phyloP scores from a whole-genome alignment of 2,113 vertebrate genomes.

The Nipponia nippon region DNA sequence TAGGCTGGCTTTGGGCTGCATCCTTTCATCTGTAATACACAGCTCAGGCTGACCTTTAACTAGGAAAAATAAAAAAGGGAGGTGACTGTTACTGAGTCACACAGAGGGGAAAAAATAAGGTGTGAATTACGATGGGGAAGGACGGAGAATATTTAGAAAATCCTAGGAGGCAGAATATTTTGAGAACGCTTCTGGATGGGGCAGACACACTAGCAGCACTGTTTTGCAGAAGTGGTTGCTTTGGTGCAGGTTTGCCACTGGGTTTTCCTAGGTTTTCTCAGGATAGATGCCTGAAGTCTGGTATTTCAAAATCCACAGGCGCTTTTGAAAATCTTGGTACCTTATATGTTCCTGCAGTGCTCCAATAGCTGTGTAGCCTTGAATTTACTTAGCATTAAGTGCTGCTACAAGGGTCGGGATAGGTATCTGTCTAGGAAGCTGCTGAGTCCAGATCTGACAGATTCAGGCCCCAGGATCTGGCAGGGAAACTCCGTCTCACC shows the following conservation, averaged over 20 bases:
- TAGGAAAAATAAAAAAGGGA: conserved; percentile 43
- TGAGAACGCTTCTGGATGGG: not conserved
- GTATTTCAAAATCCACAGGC: not conserved
- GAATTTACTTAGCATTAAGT: not conserved
- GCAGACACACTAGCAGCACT: not conserved
- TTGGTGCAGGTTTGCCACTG: not conserved
- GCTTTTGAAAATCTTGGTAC: not conserved
- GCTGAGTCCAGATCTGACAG: not conserved
- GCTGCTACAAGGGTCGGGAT: not conserved
- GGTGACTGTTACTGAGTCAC: conserved; percentile 18
- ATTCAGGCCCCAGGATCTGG: not conserved
- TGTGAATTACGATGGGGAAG: not conserved
- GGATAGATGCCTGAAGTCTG: not conserved
- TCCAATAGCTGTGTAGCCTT: not conserved
- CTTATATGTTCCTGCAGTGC: not conserved
- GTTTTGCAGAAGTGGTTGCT: not conserved
- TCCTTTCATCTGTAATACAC: conserved; percentile 36
- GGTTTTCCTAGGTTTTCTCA: not conserved
- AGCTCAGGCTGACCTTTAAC: conserved; percentile 45
- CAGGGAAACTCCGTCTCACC: not conserved
- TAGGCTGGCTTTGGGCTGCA: conserved; percentile 53
- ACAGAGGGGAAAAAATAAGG: not conserved
- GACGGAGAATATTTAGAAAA: conserved; percentile 13
- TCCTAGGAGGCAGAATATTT: conserved; percentile 7
- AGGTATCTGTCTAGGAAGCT: not conserved